Evolutionary conservation across 2,113 vertebrate genomes (phyloP).

Genomic region (Microtus richardsoni): DNA sequence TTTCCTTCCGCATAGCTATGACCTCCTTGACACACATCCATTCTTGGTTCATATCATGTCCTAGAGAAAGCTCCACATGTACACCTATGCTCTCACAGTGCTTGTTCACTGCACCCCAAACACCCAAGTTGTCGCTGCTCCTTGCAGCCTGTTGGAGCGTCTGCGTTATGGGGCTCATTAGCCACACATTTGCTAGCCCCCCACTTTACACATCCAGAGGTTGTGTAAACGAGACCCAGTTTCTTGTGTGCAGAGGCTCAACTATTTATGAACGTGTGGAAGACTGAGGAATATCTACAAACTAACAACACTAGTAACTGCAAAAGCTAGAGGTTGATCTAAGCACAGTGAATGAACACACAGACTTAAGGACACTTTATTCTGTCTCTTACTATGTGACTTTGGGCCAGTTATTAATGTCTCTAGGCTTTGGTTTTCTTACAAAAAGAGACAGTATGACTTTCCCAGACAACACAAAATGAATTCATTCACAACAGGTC

Average conservation of each 20-base stretch:
- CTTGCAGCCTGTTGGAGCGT: neutral
- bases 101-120: neutral
- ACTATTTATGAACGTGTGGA: neutral
- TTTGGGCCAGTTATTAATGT: neutral
- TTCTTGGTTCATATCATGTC: fast-evolving
- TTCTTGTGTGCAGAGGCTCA: neutral
- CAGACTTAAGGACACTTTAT: neutral
- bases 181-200: neutral
- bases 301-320: neutral
- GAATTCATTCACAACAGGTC: neutral
- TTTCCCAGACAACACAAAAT: conserved; percentile 28
- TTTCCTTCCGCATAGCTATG: neutral
- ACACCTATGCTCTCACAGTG: neutral
- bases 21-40: too few relatives aligned
- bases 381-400: neutral
- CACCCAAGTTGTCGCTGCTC: neutral
- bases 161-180: neutral
- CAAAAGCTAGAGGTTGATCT: neutral
- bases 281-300: neutral
- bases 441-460: conserved; percentile 7
- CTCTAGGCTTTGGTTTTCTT: conserved; percentile 1
- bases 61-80: neutral
- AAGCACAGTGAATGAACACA: neutral
- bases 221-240: neutral
- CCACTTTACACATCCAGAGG: neutral